Conservation (phyloP, 2,797 vertebrate genomes). For the Mormyrus hasselquistii region DNA sequence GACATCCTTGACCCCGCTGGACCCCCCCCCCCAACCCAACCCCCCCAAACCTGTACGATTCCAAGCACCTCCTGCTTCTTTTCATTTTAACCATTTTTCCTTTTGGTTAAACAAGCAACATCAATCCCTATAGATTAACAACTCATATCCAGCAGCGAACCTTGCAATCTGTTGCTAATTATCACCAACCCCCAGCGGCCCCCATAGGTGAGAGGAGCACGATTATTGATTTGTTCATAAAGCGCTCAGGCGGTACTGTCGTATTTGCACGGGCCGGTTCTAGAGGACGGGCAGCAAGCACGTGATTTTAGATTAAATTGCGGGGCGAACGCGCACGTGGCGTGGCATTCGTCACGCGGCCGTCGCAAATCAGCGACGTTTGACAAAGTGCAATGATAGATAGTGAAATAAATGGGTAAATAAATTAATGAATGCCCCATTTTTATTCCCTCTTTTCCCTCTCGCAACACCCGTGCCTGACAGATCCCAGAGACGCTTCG, state of each 20-base stretch:
- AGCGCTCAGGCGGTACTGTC: too few relatives aligned
- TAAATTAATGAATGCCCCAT: constrained; percentile 13
- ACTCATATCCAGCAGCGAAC: background rate
- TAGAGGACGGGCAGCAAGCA: background rate
- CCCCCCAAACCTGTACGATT: background rate
- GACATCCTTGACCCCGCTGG: background rate
- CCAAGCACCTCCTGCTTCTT: background rate
- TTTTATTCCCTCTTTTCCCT: background rate
- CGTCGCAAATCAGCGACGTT: background rate
- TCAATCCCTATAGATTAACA: background rate
- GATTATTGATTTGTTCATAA: background rate
- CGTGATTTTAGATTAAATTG: background rate
- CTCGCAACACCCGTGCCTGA: background rate
- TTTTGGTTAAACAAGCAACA: background rate
- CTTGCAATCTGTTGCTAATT: background rate
- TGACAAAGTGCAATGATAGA: constrained; percentile 3
- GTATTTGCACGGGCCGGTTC: too few relatives aligned
- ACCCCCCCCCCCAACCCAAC: background rate
- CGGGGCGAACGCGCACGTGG: too few relatives aligned
- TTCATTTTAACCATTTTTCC: background rate
- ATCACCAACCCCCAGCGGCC: background rate
- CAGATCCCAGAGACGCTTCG: background rate
- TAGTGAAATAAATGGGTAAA: constrained; percentile 16
- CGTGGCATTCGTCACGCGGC: background rate
- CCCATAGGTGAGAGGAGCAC: background rate